Evolutionary conservation across 2,113 vertebrate species (phyloP), one percentile per base, ranked within the genome.

Genomic region (Alligator mississippiensis): DNA sequence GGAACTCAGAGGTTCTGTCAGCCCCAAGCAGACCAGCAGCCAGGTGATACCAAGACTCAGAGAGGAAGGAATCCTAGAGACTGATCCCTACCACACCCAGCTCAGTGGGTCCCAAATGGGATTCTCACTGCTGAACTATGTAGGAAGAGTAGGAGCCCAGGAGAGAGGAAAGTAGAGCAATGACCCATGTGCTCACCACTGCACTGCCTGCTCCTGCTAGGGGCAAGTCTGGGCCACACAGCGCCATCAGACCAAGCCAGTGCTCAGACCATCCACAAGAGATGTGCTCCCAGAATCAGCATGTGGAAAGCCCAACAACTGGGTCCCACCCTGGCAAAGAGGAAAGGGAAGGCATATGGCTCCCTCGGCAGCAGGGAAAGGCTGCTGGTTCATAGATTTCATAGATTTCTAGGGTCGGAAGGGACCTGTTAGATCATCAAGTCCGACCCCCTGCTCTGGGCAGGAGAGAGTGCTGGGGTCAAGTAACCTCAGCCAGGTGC

Each of bases 231-330:
- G 21, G 11, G 28, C 9, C 28, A 10, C 9, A 1, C 3, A 11
- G 5, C 17, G 10, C 7, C 61, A n/a, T 17, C 81, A 38, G 47
- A 19, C 1, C 1, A 2, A 2, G 0, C 4, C 68, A 47, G 60
- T 28, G 74, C 21, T n/a, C 1, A 38, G 63, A 57, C 64, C 75
- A 0, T 0, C 6, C 4, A 25, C 28, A 62, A 38, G 55, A 21
- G 18, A 72, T 11, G 30, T 22, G 18, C 4, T 66, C 28, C 28
- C 11, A 66, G n/a, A 17, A 24, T 66, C 64, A n/a, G 64, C 64
- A 13, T 15, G 3, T 12, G 64, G n/a, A n/a, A 16, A 14, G 19
- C 68, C 30, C 68, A 11, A 34, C 18, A 22, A 72, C 11, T 12
- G 11, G 30, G 68, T 72, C 30, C 38, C 30, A 18, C 66, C 68